Percentiles rank a stretch among this genome's conserved stretches.
These are phyloP conservation scores for Chloropsis cyanopogon DNA, from an alignment of 2,113 vertebrate genomes.

Conservation along the genomic window DNA sequence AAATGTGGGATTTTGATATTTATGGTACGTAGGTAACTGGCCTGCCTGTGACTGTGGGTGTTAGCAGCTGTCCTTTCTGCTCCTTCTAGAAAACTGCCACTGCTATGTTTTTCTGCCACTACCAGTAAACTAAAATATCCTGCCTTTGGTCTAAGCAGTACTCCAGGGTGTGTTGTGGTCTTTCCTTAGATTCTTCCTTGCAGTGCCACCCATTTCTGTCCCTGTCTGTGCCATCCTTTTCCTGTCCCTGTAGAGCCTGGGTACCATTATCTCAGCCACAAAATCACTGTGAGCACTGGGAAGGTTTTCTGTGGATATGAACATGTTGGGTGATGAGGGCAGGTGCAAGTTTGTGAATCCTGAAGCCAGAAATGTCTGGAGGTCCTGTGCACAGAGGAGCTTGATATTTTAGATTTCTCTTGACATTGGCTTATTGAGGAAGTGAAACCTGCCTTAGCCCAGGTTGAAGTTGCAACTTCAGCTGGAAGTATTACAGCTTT, in stretches of 20 bases:
- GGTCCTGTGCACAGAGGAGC: background rate
- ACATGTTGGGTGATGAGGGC: background rate
- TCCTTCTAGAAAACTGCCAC: background rate
- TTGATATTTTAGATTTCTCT: background rate
- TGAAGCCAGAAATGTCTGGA: background rate
- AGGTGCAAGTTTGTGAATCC: background rate
- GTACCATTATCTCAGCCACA: accelerated
- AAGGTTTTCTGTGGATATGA: background rate
- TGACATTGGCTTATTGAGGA: background rate
- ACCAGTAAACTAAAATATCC: background rate
- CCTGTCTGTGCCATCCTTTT: background rate
- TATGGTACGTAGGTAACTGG: conserved; percentile 79
- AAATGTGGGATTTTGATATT: conserved; percentile 99
- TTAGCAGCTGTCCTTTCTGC: background rate
- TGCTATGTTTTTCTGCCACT: background rate
- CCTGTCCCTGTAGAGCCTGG: background rate
- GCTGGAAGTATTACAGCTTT: background rate
- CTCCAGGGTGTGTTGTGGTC: background rate
- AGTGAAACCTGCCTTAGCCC: background rate
- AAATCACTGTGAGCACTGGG: background rate
- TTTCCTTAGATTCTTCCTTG: background rate
- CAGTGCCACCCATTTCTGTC: background rate
- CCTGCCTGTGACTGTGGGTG: background rate
- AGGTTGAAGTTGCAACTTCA: background rate
- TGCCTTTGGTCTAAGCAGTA: background rate